phyloP scores from a whole-genome alignment of 2,888 invertebrate genomes.

The Hedya salicella region DNA sequence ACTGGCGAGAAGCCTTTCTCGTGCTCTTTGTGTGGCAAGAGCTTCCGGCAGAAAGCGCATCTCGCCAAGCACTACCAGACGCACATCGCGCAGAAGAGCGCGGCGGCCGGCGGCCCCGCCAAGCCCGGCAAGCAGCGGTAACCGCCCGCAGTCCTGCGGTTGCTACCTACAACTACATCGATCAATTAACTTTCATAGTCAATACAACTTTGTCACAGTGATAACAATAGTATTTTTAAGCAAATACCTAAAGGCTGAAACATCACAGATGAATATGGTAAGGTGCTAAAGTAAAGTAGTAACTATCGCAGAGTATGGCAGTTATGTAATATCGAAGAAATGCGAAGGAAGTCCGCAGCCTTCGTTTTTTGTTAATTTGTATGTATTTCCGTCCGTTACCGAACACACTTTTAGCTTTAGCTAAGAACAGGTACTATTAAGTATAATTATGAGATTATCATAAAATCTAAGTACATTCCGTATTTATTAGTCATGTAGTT shows the following conservation, averaged over 20 bases:
- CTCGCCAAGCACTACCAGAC: constrained; percentile 97
- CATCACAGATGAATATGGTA: constrained; percentile 82
- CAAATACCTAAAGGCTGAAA: constrained; percentile 80
- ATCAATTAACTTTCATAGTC: constrained; percentile 69
- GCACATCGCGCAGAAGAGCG: constrained; percentile 94
- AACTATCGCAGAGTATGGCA: constrained; percentile 72
- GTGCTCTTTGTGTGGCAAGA: constrained; percentile 96
- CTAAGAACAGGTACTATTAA: constrained; percentile 71
- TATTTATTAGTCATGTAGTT: constrained; percentile 67
- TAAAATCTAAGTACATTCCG: constrained; percentile 62
- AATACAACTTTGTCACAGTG: constrained; percentile 78
- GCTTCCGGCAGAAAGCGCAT: constrained; percentile 96
- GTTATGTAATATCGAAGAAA: constrained; percentile 63
- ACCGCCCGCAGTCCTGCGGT: constrained; percentile 57
- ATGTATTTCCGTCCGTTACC: constrained; percentile 83
- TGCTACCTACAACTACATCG: constrained; percentile 43
- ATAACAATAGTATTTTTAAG: constrained; percentile 69
- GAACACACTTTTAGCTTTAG: constrained; percentile 78
- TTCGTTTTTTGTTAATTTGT: constrained; percentile 81
- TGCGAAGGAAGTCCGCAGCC: constrained; percentile 65
- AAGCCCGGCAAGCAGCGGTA: constrained; percentile 84
- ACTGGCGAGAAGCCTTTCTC: constrained; percentile 99
- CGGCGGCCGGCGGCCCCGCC: constrained; percentile 87
- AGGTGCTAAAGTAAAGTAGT: constrained; percentile 81
- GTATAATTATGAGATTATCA: constrained; percentile 62